Evolutionary conservation across 2,797 vertebrate genomes (phyloP).

Genomic region (Manis pentadactyla): DNA sequence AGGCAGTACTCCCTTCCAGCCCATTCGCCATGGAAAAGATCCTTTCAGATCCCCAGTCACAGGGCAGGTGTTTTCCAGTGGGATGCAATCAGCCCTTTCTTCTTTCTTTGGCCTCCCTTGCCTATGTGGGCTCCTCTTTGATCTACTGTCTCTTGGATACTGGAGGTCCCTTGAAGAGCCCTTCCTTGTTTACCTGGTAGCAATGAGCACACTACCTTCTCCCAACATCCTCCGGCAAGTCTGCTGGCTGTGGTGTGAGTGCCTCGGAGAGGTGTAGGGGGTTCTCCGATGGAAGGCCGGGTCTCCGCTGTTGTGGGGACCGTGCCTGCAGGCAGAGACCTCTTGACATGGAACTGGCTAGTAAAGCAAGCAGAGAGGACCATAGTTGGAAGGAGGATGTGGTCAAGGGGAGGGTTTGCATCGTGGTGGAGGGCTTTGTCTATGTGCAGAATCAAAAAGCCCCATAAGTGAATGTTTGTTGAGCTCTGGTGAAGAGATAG

Average conservation of each 20-base stretch:
- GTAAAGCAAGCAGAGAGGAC: background rate
- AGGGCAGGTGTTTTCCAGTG: background rate
- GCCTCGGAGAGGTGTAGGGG: background rate
- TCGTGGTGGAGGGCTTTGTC: background rate
- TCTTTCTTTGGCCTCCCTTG: background rate
- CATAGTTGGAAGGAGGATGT: background rate
- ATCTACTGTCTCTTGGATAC: conserved; percentile 34
- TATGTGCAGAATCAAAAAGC: background rate
- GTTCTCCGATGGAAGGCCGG: background rate
- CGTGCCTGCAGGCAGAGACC: background rate
- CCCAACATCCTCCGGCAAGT: background rate
- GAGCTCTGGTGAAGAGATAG: background rate
- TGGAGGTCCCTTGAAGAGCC: background rate
- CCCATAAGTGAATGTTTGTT: background rate
- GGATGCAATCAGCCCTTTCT: background rate
- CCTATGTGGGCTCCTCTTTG: conserved; percentile 20
- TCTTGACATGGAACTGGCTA: background rate
- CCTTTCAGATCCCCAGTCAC: background rate
- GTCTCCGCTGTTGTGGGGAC: background rate
- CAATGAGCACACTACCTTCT: background rate
- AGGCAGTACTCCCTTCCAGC: background rate
- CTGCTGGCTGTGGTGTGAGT: background rate
- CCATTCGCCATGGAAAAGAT: background rate
- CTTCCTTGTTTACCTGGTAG: conserved; percentile 49
- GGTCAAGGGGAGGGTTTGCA: background rate